phyloP scores from a whole-genome alignment of 2,113 vertebrate genomes.

The Istiophorus platypterus region DNA sequence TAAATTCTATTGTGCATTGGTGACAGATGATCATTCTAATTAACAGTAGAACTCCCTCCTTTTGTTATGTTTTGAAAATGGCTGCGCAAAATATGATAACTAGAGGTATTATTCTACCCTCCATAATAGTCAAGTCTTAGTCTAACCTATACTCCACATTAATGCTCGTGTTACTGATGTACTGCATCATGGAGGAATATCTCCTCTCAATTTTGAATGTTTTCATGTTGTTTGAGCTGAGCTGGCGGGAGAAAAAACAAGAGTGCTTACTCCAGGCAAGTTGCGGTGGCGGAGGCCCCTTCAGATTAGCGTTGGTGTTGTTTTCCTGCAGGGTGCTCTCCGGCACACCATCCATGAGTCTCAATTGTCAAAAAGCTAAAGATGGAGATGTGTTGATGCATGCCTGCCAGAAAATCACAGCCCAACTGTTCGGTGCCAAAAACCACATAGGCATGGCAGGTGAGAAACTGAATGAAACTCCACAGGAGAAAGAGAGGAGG shows the following conservation, averaged over 20 bases:
- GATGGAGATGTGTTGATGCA: slow-evolving; percentile 72
- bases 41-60: background rate
- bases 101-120: slow-evolving; percentile 9
- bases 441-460: slow-evolving; percentile 60
- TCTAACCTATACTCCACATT: background rate
- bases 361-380: slow-evolving; percentile 56
- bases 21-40: slow-evolving; percentile 22
- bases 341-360: slow-evolving; percentile 48
- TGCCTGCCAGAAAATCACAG: slow-evolving; percentile 71
- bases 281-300: slow-evolving; percentile 14
- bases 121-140: background rate
- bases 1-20: slow-evolving; percentile 9
- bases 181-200: slow-evolving; percentile 7
- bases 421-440: slow-evolving; percentile 63
- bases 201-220: background rate
- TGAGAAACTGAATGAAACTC: slow-evolving; percentile 60
- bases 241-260: slow-evolving; percentile 24
- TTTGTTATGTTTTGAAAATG: slow-evolving; percentile 27
- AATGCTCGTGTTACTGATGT: slow-evolving; percentile 9
- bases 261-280: slow-evolving; percentile 22
- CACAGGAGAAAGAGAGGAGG: slow-evolving; percentile 25
- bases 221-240: slow-evolving; percentile 17
- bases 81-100: slow-evolving; percentile 31
- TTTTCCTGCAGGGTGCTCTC: slow-evolving; percentile 59
- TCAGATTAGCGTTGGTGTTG: slow-evolving; percentile 32